Evolutionary conservation across 1,140 invertebrate species (phyloP), one percentile per base, ranked within the genome.

Genomic region (Achatina immaculata): DNA sequence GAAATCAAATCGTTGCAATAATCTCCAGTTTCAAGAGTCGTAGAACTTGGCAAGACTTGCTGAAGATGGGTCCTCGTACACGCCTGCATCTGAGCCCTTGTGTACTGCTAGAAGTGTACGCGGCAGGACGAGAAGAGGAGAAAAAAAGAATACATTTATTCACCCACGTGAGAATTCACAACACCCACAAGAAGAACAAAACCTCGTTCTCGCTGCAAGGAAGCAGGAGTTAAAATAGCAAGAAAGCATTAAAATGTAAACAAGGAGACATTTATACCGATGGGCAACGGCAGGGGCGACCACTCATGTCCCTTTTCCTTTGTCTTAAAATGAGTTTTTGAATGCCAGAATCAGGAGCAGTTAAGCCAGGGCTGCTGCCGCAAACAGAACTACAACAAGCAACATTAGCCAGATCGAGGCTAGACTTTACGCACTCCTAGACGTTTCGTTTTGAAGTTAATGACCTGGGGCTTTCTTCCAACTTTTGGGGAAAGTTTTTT

Each of bases 221-320:
- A 14, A 2, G n/a, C 2, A 31, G 21, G 3, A 3, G 7, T 34
- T 34, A 38, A 66, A 66, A 14, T 31, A 3, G 28, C n/a, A 38
- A 11, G 9, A 24, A 4, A 38, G 31, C 65, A 71, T 71, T 71
- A 71, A 43, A 42, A 71, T 40, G 68, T 71, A 71, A 71, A 43
- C 36, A 34, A 28, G 36, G 24, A 42, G 68, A 71, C 68, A 34
- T 71, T 71, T 71, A 71, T 43, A 1, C 42, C 9, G 6, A 71
- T 43, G 4, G 36, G 42, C 40, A 42, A 24, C 2, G 68, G 42
- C 68, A 43, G 14, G 68, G 11, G 4, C 19, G 14, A n/a, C 40
- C 14, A 38, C 36, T 43, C 24, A 9, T n/a, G 36, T 43, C 40
- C n/a, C 38, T 40, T n/a, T 42, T 42, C 40, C 34, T 43, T 43